Conservation (phyloP, 2,888 invertebrate species). For the Troides aeacus region DNA sequence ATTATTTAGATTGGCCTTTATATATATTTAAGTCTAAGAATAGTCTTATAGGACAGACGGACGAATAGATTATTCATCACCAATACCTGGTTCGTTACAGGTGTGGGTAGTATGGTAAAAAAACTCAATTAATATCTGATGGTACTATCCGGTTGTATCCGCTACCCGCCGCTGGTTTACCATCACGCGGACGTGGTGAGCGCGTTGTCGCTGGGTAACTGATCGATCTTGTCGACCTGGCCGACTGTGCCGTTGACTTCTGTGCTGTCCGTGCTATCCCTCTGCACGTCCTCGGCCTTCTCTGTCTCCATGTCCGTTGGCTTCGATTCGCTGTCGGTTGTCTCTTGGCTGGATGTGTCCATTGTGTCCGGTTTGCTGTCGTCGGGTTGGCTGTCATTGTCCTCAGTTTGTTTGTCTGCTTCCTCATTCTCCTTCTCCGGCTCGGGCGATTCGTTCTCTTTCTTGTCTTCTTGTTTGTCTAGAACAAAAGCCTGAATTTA, state of each 20-base stretch:
- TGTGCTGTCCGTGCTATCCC: constrained; percentile 7
- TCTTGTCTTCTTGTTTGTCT: constrained; percentile 32
- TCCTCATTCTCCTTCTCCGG: constrained; percentile 42
- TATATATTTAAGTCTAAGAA: too few species aligned
- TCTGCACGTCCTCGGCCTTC: constrained; percentile 37
- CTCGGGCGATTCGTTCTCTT: constrained; percentile 30
- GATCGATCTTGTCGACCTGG: constrained; percentile 29
- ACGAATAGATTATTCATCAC: too few species aligned
- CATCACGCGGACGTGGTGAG: constrained; percentile 61
- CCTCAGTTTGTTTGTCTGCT: constrained; percentile 37
- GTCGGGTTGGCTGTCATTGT: constrained; percentile 38
- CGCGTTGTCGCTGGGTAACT: constrained; percentile 43
- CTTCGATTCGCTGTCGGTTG: constrained; percentile 42
- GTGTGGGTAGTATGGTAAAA: too few species aligned
- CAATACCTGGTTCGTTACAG: too few species aligned
- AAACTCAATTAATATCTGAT: too few species aligned
- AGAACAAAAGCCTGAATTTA: neutral
- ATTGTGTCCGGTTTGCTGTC: constrained; percentile 53
- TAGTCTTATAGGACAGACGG: too few species aligned
- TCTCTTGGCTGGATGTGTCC: constrained; percentile 63
- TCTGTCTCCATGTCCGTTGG: constrained; percentile 39
- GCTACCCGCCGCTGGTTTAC: constrained; percentile 28
- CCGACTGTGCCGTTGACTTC: constrained; percentile 55
- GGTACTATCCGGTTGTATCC: constrained; percentile 9
- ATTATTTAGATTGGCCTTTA: too few species aligned